Conservation (phyloP, 2,113 vertebrate genomes). For the Pterophyllum scalare region DNA sequence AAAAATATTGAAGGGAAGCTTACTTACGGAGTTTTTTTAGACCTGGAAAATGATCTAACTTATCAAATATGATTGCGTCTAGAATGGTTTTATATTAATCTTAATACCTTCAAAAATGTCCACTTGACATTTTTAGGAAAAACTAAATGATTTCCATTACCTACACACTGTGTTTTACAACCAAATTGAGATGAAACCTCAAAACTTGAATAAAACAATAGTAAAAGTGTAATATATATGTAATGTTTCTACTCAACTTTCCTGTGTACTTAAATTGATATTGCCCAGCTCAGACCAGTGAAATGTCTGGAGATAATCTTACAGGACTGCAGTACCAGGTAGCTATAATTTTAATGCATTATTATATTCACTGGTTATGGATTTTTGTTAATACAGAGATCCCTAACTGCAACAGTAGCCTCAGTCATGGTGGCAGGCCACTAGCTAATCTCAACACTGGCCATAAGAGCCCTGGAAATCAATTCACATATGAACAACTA, state of each 20-base stretch:
- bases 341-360: too few relatives aligned
- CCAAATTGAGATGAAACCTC: background rate
- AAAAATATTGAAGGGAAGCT: slow-evolving; percentile 40
- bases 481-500: background rate
- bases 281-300: too few relatives aligned
- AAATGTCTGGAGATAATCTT: too few relatives aligned
- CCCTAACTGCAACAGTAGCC: background rate
- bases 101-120: background rate
- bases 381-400: background rate
- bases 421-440: background rate
- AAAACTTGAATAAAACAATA: background rate
- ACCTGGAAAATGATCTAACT: slow-evolving; percentile 37
- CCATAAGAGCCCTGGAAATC: background rate
- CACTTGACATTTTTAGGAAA: background rate
- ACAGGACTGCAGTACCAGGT: too few relatives aligned
- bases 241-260: background rate
- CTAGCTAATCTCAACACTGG: background rate
- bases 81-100: background rate
- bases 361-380: too few relatives aligned
- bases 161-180: background rate
- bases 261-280: background rate
- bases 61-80: slow-evolving; percentile 34
- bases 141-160: background rate
- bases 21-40: slow-evolving; percentile 18
- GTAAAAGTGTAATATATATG: background rate